phyloP scores from a whole-genome alignment of 2,797 vertebrate species.

The Salmo trutta region DNA sequence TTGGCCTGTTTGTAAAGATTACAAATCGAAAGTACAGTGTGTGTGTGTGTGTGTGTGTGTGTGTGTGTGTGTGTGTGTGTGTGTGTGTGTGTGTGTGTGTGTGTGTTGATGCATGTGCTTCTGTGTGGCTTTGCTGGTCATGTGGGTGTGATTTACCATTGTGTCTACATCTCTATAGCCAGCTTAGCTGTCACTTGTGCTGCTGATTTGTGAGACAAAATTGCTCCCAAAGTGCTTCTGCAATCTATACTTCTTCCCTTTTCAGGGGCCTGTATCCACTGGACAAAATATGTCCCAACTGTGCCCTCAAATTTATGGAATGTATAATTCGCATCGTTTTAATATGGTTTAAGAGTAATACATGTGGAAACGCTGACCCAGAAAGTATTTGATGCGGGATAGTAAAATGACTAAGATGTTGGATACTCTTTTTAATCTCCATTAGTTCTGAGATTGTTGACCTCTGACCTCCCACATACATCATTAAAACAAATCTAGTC shows the following conservation, averaged over 20 bases:
- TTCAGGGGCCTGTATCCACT: conserved; percentile 51
- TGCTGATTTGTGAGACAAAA: conserved; percentile 68
- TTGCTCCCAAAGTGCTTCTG: conserved; percentile 66
- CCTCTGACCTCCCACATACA: conserved; percentile 21
- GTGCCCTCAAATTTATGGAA: conserved; percentile 43
- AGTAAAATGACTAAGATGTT: conserved; percentile 14
- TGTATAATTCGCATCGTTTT: conserved; percentile 32
- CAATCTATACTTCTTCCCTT: conserved; percentile 51
- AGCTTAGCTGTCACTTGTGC: conserved; percentile 65
- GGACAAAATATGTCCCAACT: conserved; percentile 54
- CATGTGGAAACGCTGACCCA: conserved; percentile 17
- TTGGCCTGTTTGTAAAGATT: no score
- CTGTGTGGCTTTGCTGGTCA: conserved; percentile 54
- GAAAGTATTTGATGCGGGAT: conserved; percentile 4
- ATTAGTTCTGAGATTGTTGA: conserved; percentile 16
- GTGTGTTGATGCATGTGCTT: conserved; percentile 19
- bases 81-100: not conserved
- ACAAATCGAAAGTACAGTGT: no score
- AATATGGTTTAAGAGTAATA: conserved; percentile 33
- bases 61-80: not conserved
- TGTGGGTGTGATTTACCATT: conserved; percentile 68
- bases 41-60: no score
- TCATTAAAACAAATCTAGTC: conserved; percentile 31
- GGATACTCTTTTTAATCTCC: conserved; percentile 22
- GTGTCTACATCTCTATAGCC: conserved; percentile 64